Base-by-base conservation (phyloP, 2,113 vertebrate species). In the Erpornis zantholeuca region DNA sequence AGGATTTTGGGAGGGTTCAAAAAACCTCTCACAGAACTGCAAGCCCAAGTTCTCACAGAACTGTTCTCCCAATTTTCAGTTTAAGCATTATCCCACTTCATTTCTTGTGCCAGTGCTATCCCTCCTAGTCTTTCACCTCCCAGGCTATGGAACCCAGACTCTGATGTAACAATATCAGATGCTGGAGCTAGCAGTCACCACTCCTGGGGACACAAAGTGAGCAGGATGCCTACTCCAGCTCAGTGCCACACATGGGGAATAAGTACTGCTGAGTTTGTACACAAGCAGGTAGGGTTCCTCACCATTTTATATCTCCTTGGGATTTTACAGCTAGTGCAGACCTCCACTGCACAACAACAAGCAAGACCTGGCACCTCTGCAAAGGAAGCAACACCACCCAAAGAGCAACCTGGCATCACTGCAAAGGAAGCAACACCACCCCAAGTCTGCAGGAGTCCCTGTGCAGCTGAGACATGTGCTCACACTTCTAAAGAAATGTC, bases 291-390 rank as follows among this genome's bases (percentile, higher is more conserved):
- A 73, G 42, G 22, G 24, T 7, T 69, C 54, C 64, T 77, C n/a
- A 19, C 3, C 6, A 7, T 33, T 53, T 52, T 31, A 23, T 12
- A 57, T 25, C n/a, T 81, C 40, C 36, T 8, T 16, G 8, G 27
- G 15, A 19, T 9, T 72, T 31, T 21, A 20, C 2, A 71, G 66
- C 38, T 52, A 52, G 49, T 9, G 1, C 44, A 72, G 38, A 60
- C 11, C 38, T 27, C 6, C 1, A 2, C 7, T 3, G 4, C 21
- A 18, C 27, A 52, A 21, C 47, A 38, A 17, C 0, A 10, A 71
- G 23, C 42, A 53, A 63, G 31, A 16, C 15, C 11, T 8, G 8
- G 28, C 10, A 3, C 20, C 42, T 4, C 31, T 60, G 59, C 49
- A 49, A 70, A 29, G 53, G 35, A 10, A 44, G 18, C 33, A 68